Evolutionary conservation across 2,888 invertebrate species (phyloP), one percentile per base, ranked within the genome.

Genomic region (Graphium colonna): DNA sequence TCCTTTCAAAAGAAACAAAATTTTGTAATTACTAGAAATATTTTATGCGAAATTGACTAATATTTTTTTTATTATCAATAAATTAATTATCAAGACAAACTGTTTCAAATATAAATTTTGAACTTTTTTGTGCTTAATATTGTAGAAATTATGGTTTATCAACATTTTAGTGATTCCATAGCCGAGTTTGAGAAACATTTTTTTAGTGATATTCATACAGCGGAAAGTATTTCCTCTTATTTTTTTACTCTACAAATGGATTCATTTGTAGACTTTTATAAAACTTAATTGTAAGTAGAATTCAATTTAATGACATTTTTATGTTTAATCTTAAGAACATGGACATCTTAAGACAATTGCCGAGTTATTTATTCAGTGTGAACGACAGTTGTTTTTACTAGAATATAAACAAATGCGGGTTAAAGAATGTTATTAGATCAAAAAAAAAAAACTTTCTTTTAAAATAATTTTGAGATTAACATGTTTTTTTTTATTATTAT

Each of bases 221-320:
- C 71, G 83, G 80, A 77, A 83, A 72, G 71, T 69, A 74, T 69
- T 73, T 81, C 82, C 80, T 76, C 64, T 82, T 87, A 87, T 88
- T 89, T 89, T 89, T 89, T 83, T 88, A 88, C 76, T 80, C 87
- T 87, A 83, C 87, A 87, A 86, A 86, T 86, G 77, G 57, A 84
- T 82, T 85, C 83, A 80, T 87, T 87, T 88, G 87, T 87, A 86
- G 86, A 80, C 55, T 79, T 73, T 74, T 75, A 73, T 81, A 77
- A 73, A 10, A 69, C 51, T 62, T 86, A 82, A 82, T 73, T 60
- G 56, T 86, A 86, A 84, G 80, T 85, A 84, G 82, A 65, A 72
- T 79, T 80, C 79, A 79, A 83, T 77, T 76, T 63, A 62, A 75
- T 73, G 67, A 72, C 66, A 65, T 68, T 71, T n/a, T 72, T 76